Percentiles rank a stretch among this genome's conserved stretches.
Conservation (phyloP, 2,888 invertebrate species). For the Crocallis elinguaria region DNA sequence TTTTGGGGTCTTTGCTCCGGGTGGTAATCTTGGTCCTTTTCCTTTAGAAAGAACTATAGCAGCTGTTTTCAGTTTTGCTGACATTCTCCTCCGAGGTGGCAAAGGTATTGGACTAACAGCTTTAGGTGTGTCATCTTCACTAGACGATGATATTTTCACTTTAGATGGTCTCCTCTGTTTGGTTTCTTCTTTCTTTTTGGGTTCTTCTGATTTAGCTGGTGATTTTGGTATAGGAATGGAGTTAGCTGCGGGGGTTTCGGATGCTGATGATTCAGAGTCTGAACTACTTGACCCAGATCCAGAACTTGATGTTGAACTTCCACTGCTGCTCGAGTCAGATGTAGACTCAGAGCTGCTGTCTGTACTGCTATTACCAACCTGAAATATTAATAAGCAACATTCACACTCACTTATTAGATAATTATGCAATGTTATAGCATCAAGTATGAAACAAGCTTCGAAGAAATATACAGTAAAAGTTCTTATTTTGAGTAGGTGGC, state of each 20-base stretch:
- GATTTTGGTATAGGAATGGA: constrained; percentile 61
- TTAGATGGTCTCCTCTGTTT: constrained; percentile 67
- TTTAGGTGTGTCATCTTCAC: constrained; percentile 85
- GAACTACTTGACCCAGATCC: constrained; percentile 89
- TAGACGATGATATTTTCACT: constrained; percentile 82
- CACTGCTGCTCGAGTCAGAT: constrained; percentile 88
- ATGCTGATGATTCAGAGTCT: constrained; percentile 89
- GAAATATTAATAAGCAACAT: constrained; percentile 36
- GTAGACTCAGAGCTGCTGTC: constrained; percentile 87
- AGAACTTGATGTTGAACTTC: constrained; percentile 88
- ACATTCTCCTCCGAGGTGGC: constrained; percentile 79
- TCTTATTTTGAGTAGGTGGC: too few relatives aligned
- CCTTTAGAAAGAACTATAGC: constrained; percentile 86
- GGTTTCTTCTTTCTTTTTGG: constrained; percentile 66
- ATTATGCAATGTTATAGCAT: too few relatives aligned
- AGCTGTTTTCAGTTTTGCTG: constrained; percentile 86
- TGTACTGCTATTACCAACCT: constrained; percentile 83
- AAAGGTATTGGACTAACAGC: constrained; percentile 63
- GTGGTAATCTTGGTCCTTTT: constrained; percentile 56
- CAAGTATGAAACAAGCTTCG: too few relatives aligned
- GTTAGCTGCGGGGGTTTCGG: constrained; percentile 59
- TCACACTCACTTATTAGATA: neutral
- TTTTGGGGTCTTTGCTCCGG: constrained; percentile 75
- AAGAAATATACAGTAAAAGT: too few relatives aligned
- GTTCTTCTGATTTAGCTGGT: constrained; percentile 69